Evolutionary conservation across 2,888 invertebrate species (phyloP), one percentile per base, ranked within the genome.

Genomic region (Thymelicus sylvestris): DNA sequence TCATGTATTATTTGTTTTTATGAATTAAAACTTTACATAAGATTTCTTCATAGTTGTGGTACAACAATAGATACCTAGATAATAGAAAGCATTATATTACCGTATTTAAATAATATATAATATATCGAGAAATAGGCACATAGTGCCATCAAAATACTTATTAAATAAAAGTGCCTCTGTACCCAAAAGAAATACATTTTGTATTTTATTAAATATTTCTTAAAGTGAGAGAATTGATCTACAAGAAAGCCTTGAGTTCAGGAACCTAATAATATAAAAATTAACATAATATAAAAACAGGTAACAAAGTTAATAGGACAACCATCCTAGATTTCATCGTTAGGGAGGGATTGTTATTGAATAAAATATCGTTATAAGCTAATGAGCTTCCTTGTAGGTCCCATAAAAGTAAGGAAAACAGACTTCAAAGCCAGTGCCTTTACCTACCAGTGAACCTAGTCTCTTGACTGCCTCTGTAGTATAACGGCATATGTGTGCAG

Each of bases 361-460:
- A 47, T 44, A n/a, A 19, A 8, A n/a, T 7, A 31, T 7, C 41
- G 44, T 10, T 12, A 12, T 12, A 44, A 10, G 24, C 2, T 5
- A 62, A 12, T 44, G 19, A 8, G 55, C 47, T 70, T 65, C 60
- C 65, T 70, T 60, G 69, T 70, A 19, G 60, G 55, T 70, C 48
- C 15, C n/a, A 50, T 69, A 64, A 69, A 8, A 65, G 48, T 70
- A 65, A 70, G 60, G 13, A 66, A 41, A 64, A 75, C 73, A 72
- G 72, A 77, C 69, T 74, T 62, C 71, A 72, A 75, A 77, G 75
- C 83, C 83, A 86, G 92, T 92, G 93, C 93, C 92, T 93, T 85
- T 83, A 87, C 86, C 77, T 85, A 87, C 90, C 92, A 92, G 92
- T 92, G 89, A 86, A 86, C 88, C 93, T 93, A 93, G 93, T 93